Evolutionary conservation across 2,888 invertebrate species (phyloP).

Genomic region (Cryptophagus acutangulus): DNA sequence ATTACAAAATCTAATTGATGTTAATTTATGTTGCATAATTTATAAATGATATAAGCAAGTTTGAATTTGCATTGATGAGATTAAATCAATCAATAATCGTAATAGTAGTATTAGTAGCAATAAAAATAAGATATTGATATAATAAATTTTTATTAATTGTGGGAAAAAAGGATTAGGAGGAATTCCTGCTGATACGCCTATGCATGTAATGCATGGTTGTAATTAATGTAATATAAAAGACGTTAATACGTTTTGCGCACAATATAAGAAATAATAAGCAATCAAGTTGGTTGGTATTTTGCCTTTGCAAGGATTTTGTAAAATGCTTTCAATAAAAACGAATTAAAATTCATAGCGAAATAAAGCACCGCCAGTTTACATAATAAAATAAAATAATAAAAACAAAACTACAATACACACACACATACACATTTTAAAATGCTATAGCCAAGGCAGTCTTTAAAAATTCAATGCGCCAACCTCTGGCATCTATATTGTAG

Average conservation of each 20-base stretch:
- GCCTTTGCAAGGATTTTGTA: slow-evolving; percentile 13
- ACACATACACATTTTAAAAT: background rate
- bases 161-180: too few relatives aligned
- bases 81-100: too few relatives aligned
- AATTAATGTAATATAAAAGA: slow-evolving; percentile 13
- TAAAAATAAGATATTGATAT: too few relatives aligned
- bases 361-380: slow-evolving; percentile 5
- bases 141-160: too few relatives aligned
- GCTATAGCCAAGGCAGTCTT: slow-evolving; percentile 14
- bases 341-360: slow-evolving; percentile 6
- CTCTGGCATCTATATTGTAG: slow-evolving; percentile 28
- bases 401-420: slow-evolving; percentile 6
- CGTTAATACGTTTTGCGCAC: slow-evolving; percentile 7
- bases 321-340: slow-evolving; percentile 5
- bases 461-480: slow-evolving; percentile 25
- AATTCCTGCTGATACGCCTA: slow-evolving; percentile 5
- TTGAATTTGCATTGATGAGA: too few relatives aligned
- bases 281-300: slow-evolving; percentile 11
- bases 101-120: too few relatives aligned
- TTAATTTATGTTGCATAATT: too few relatives aligned
- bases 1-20: too few relatives aligned
- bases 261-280: slow-evolving; percentile 11
- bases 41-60: too few relatives aligned
- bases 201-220: slow-evolving; percentile 7
- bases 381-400: slow-evolving; percentile 4